These are phyloP conservation scores for Gorilla gorilla DNA, from an alignment of 2,113 vertebrate genomes.

Conservation along the genomic window DNA sequence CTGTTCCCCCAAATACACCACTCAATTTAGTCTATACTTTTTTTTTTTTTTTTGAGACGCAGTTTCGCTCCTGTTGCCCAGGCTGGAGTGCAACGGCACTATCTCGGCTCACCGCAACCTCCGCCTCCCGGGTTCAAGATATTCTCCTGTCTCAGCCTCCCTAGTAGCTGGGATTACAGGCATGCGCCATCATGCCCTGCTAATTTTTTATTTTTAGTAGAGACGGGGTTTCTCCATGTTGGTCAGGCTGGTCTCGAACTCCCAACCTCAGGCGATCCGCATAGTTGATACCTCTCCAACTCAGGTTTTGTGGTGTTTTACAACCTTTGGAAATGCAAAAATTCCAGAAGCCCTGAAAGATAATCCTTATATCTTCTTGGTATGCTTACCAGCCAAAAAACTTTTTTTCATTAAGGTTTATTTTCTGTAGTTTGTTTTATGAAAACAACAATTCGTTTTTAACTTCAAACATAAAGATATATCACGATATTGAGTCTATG, in stretches of 20 bases:
- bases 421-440: background rate
- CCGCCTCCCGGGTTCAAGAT: too few relatives aligned
- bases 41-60: background rate
- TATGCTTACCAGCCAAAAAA: background rate
- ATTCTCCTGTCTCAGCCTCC: too few relatives aligned
- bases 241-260: too few relatives aligned
- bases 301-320: background rate
- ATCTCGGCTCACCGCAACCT: too few relatives aligned
- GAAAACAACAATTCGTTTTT: background rate
- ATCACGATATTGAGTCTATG: background rate
- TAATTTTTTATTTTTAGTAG: too few relatives aligned
- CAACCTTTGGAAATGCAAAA: background rate
- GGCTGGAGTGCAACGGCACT: too few relatives aligned
- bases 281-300: background rate
- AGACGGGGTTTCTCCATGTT: too few relatives aligned
- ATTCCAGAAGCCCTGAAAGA: slow-evolving; percentile 1
- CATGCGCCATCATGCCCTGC: too few relatives aligned
- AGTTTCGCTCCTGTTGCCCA: too few relatives aligned
- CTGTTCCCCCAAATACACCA: background rate
- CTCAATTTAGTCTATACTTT: background rate
- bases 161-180: too few relatives aligned
- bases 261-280: background rate
- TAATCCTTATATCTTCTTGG: background rate
- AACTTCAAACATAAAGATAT: background rate
- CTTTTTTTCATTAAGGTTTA: background rate